Evolutionary conservation across 2,797 vertebrate genomes (phyloP).

Genomic region (Oreochromis mossambicus): DNA sequence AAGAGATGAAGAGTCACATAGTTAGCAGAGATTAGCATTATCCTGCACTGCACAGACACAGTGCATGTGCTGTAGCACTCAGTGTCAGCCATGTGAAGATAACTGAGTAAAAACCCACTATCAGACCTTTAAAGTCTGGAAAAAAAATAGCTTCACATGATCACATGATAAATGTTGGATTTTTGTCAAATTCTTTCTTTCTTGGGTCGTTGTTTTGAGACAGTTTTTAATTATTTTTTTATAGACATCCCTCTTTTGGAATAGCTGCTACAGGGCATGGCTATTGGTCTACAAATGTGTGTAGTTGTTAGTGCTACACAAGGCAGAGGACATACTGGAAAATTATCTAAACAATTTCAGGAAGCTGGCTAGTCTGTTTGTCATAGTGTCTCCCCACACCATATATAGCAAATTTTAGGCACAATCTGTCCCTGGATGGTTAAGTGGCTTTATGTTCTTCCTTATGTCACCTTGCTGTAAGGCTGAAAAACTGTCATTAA

Average conservation of each 20-base stretch:
- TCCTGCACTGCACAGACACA: neutral
- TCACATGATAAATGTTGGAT: neutral
- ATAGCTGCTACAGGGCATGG: constrained; percentile 17
- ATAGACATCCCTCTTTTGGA: constrained; percentile 34
- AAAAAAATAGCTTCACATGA: neutral
- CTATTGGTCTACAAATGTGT: constrained; percentile 28
- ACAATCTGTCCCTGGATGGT: constrained; percentile 25
- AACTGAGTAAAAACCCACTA: neutral
- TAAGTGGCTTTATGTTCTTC: constrained; percentile 25
- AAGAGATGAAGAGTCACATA: neutral
- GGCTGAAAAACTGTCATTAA: neutral
- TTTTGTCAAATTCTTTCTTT: neutral
- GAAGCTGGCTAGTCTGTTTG: constrained; percentile 46
- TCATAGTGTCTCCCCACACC: constrained; percentile 44
- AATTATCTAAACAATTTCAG: constrained; percentile 68
- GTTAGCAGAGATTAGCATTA: neutral
- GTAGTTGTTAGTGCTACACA: constrained; percentile 18
- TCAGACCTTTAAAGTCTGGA: neutral
- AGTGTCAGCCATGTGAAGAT: neutral
- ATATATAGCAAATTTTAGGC: constrained; percentile 61
- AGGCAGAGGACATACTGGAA: constrained; percentile 43
- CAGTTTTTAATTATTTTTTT: neutral
- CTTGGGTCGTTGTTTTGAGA: neutral
- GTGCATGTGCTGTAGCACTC: neutral
- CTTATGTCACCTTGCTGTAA: constrained; percentile 15